Evolutionary conservation across 2,888 invertebrate species (phyloP), one percentile per base, ranked within the genome.

Genomic region (Poecilus cupreus): DNA sequence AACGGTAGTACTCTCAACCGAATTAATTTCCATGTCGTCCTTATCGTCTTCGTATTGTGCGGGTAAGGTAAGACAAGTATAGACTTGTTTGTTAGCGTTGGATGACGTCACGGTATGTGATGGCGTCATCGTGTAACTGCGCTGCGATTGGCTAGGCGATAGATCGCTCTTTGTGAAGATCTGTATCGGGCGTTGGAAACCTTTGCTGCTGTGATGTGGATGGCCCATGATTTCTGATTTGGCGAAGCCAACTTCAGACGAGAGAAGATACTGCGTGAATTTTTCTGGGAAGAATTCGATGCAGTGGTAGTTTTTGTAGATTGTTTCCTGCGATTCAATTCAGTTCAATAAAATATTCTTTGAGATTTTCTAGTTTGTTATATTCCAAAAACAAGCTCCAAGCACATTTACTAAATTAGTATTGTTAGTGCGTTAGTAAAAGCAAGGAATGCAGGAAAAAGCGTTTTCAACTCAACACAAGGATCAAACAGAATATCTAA

Each of bases 251-350:
- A 98, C 96, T 87, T 97, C 97, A 0, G 94, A 92, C 20, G 96
- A 95, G 2, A 98, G 91, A 43, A 99, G 92, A 89, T 96, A 99
- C 87, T 98, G 96, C 74, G 96, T 95, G 89, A 99, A 99, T 87
- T 96, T 95, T 85, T 97, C 95, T 5, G 99, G 99, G 85, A 94
- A 95, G 87, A 99, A 93, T 87, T 96, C 94, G 84, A 98, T 97
- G 76, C 91, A 91, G 86, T 94, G 93, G 90, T 95, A 98, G 88
- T 96, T 97, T 86, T 94, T 93, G 88, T 94, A 96, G 83, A 96
- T 97, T 10, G 93, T 93, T 86, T 95, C 95, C 96, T 96, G 93
- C 22, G 24, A 72, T 43, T 46, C 0, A 32, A 18, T 6, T 32
- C 4, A 32, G 5, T 2, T 32, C 8, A 6, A 32, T n/a, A n/a